Evolutionary conservation across 1,140 invertebrate genomes (phyloP), one percentile per base, ranked within the genome.

Genomic region (Acromyrmex echinatior): DNA sequence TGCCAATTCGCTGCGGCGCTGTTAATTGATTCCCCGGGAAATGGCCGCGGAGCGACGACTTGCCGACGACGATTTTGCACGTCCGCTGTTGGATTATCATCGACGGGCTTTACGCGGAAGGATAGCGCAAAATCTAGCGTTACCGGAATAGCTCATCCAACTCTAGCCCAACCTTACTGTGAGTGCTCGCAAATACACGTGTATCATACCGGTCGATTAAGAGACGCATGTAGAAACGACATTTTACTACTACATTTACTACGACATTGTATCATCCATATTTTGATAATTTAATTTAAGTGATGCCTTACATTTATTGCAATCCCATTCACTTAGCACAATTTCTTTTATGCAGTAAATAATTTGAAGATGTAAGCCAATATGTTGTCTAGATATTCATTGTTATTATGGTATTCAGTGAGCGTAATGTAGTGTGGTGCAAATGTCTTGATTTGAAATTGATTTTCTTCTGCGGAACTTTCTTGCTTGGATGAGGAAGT

Each of bases 1-100:
- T 91, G 90, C 90, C 90, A 91, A 91, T 91, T 91, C 90, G 89
- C 45, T 76, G 90, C 86, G 79, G 84, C 60, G 65, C 71, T 86
- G 87, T 91, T 91, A 91, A 91, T 91, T 91, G 90, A 91, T 91
- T 91, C 87, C 62, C 84, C 53, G 62, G 90, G 71, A 88, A 87
- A 91, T 86, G 89, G 62, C 77, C 60, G 89, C 39, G 60, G 60
- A 60, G 12, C 51, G 82, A 66, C 77, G 68, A 82, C 79, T 87
- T 84, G 80, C 53, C 80, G 86, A 84, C 79, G 35, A 87, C 70
- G 80, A 82, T 87, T 87, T 87, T 84, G 78, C 79, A 84, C 66
- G 28, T 49, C 35, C 60, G 66, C 28, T 51, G 78, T 84, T 79
- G 89, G 76, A 66, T 79, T 86, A 86, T 86, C 85, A 84, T 84